Evolutionary conservation across 2,113 vertebrate species (phyloP).

Genomic region (Hoplias malabaricus): DNA sequence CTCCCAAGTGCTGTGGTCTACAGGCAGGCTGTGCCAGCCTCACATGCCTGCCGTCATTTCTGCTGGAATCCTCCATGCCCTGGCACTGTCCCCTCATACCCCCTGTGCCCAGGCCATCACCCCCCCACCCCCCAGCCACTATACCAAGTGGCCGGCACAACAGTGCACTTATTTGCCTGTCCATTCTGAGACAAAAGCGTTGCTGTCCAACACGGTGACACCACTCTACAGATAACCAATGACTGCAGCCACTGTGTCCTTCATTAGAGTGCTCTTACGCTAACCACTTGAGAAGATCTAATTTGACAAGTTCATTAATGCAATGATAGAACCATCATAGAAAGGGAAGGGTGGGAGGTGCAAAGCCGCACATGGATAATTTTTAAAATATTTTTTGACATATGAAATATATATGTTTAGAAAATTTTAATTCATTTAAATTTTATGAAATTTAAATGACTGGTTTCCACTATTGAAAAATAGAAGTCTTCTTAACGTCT

Average conservation of each 20-base stretch:
- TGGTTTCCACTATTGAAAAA: too few relatives aligned
- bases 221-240: conserved; percentile 55
- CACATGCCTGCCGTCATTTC: conserved; percentile 66
- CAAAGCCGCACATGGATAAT: background rate
- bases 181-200: conserved; percentile 65
- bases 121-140: conserved; percentile 40
- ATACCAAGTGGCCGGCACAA: conserved; percentile 44
- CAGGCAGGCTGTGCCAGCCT: conserved; percentile 73
- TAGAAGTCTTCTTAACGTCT: too few relatives aligned
- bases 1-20: conserved; percentile 55
- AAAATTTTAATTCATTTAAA: too few relatives aligned
- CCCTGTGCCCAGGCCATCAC: conserved; percentile 47
- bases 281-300: conserved; percentile 33
- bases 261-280: conserved; percentile 32
- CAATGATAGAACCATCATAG: conserved; percentile 30
- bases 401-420: background rate
- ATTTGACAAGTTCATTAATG: conserved; percentile 34
- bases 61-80: conserved; percentile 54
- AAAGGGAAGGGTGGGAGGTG: conserved; percentile 7
- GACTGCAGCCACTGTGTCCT: conserved; percentile 31
- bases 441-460: too few relatives aligned
- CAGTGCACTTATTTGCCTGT: conserved; percentile 59
- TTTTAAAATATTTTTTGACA: background rate
- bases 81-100: conserved; percentile 61
- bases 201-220: conserved; percentile 63